Evolutionary conservation across 2,888 invertebrate genomes (phyloP).

Genomic region (Sesia bembeciformis): DNA sequence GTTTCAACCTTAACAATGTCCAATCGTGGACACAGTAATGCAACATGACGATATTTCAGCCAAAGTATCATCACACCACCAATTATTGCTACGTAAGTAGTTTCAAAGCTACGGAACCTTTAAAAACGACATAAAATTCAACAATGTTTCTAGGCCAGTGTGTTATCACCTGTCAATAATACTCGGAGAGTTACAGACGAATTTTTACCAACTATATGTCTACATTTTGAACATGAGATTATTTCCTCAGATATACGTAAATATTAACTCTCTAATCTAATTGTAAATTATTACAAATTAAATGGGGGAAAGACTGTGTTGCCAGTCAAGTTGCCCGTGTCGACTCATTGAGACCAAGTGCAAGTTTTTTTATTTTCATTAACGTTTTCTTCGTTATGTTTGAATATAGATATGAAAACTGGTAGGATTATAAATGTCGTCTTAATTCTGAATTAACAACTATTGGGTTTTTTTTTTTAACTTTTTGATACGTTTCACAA

Average conservation of each 20-base stretch:
- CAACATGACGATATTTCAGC: conserved; percentile 4
- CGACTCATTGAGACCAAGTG: not conserved
- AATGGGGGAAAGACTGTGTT: conserved; percentile 33
- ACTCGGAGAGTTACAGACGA: conserved; percentile 33
- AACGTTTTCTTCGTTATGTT: too few relatives aligned
- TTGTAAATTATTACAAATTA: conserved; percentile 48
- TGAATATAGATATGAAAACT: too few relatives aligned
- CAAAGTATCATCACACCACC: conserved; percentile 6
- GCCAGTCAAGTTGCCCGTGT: conserved; percentile 22
- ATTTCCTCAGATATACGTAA: conserved; percentile 31
- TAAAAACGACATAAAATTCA: not conserved
- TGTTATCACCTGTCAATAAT: conserved; percentile 29
- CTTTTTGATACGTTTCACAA: conserved; percentile 2
- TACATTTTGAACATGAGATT: conserved; percentile 59
- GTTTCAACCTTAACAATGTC: not conserved
- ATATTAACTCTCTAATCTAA: conserved; percentile 42
- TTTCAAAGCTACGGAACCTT: conserved; percentile 6
- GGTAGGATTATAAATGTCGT: too few relatives aligned
- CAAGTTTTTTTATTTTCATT: too few relatives aligned
- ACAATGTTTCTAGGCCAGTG: conserved; percentile 41
- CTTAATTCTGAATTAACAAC: too few relatives aligned
- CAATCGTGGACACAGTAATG: not conserved
- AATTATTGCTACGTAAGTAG: conserved; percentile 10
- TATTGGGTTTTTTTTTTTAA: too few relatives aligned
- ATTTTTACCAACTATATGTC: conserved; percentile 38